phyloP scores from a whole-genome alignment of 2,797 vertebrate genomes.

The Hirundo rustica region DNA sequence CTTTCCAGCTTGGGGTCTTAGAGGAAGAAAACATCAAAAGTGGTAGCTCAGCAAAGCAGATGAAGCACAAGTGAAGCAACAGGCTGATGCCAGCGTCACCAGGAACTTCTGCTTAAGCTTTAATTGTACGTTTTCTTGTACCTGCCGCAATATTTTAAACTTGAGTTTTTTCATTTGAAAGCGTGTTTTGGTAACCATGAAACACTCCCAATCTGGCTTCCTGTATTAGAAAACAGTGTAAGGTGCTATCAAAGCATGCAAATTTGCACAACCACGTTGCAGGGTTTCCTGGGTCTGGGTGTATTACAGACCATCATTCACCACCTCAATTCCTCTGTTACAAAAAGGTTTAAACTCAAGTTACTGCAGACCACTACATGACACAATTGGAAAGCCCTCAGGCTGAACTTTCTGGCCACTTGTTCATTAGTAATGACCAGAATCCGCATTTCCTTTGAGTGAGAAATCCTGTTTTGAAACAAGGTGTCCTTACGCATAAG shows the following conservation, averaged over 20 bases:
- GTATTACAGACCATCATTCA: neutral
- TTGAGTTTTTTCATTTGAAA: constrained; percentile 3
- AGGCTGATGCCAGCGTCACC: neutral
- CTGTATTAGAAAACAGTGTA: constrained; percentile 25
- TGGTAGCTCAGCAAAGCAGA: constrained; percentile 35
- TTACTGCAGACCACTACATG: neutral
- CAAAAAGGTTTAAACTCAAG: neutral
- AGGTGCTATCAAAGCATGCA: constrained; percentile 33
- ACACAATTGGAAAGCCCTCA: constrained; percentile 13
- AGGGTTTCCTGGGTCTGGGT: constrained; percentile 22
- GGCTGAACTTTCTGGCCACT: neutral
- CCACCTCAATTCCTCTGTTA: neutral
- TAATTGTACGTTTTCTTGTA: neutral
- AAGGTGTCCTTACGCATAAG: neutral
- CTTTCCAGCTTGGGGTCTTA: constrained; percentile 62
- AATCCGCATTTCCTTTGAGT: neutral
- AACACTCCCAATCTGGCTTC: constrained; percentile 64
- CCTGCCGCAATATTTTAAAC: constrained; percentile 14
- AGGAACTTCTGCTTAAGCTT: neutral
- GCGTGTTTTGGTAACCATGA: constrained; percentile 64
- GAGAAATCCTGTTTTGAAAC: constrained; percentile 15
- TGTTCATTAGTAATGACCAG: neutral
- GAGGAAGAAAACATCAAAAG: constrained; percentile 58
- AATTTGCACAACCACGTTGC: neutral
- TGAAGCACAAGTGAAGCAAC: constrained; percentile 45